Conservation (phyloP, 2,113 vertebrate genomes). For the Boulengeromyrus knoepffleri region DNA sequence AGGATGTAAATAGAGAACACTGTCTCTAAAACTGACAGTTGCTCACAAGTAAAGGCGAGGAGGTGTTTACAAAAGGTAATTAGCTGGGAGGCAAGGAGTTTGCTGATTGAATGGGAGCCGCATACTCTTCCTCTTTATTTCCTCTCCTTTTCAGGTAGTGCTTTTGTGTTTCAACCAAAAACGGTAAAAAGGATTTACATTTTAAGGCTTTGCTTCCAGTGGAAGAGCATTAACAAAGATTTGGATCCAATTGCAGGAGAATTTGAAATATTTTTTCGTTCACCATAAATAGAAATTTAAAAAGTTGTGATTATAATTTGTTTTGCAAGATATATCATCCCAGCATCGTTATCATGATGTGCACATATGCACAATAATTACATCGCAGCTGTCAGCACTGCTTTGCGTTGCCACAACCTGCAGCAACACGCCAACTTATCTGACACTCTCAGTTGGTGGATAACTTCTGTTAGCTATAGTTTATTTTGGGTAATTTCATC, state of each 20-base stretch:
- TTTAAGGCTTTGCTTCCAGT: background rate
- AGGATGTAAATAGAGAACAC: background rate
- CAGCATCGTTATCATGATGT: background rate
- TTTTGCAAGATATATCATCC: background rate
- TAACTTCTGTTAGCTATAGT: background rate
- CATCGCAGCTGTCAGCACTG: background rate
- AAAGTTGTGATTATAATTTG: background rate
- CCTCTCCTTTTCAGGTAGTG: background rate
- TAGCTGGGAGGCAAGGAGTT: background rate
- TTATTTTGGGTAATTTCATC: background rate
- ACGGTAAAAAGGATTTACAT: background rate
- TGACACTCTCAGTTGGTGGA: background rate
- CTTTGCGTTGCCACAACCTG: background rate
- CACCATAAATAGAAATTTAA: background rate
- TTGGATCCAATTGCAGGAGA: background rate
- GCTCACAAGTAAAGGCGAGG: background rate
- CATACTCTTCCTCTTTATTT: background rate
- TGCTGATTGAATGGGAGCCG: background rate
- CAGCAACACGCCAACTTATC: background rate
- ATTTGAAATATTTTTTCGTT: background rate
- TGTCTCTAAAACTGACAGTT: background rate
- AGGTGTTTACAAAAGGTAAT: background rate
- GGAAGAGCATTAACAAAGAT: background rate
- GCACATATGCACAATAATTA: background rate
- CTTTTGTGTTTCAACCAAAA: background rate